Evolutionary conservation across 2,888 invertebrate species (phyloP).

Genomic region (Tetranychus truncatus): DNA sequence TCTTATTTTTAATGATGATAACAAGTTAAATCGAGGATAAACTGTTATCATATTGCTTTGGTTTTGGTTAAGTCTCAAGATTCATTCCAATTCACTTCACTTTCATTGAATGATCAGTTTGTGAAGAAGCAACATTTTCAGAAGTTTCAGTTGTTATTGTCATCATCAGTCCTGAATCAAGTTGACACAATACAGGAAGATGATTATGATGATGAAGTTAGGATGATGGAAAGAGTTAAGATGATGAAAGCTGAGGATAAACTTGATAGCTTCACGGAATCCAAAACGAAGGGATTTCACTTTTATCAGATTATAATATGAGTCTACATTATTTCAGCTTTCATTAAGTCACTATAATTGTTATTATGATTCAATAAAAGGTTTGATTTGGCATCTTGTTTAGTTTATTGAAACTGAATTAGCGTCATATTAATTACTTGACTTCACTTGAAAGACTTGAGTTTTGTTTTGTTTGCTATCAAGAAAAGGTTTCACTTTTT

Average conservation of each 20-base stretch:
- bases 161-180: background rate
- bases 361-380: background rate
- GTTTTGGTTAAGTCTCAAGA: background rate
- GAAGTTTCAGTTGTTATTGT: background rate
- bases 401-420: background rate
- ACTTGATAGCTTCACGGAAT: background rate
- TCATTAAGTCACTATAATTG: background rate
- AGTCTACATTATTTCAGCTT: background rate
- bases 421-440: background rate
- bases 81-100: background rate
- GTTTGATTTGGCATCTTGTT: too few species aligned
- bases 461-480: too few species aligned
- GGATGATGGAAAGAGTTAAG: background rate
- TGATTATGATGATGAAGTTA: background rate
- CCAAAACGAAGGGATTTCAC: background rate
- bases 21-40: background rate
- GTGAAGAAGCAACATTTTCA: background rate
- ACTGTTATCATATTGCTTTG: background rate
- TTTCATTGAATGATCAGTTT: background rate
- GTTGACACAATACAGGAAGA: background rate
- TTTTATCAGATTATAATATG: background rate
- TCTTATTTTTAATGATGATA: background rate
- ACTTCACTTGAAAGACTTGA: background rate
- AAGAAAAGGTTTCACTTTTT: too few species aligned
- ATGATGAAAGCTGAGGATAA: background rate